These are phyloP conservation scores for Ranitomeya imitator DNA, from an alignment of 2,113 vertebrate genomes.

Conservation along the genomic window DNA sequence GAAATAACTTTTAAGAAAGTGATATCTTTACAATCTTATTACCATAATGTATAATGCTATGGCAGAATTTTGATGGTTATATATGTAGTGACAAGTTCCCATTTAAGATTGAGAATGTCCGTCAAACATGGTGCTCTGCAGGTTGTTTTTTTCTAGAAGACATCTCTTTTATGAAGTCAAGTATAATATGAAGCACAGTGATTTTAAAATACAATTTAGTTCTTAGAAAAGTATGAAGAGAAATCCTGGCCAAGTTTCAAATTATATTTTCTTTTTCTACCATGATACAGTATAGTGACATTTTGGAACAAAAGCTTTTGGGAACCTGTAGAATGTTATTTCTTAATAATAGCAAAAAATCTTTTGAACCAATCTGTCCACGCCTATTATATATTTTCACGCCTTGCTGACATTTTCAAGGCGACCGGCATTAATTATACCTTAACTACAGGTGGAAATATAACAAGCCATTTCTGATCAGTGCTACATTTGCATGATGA, in stretches of 20 bases:
- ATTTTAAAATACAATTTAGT: background rate
- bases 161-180: background rate
- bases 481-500: background rate
- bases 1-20: no score
- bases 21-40: no score
- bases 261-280: background rate
- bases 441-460: background rate
- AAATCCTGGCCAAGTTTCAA: background rate
- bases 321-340: background rate
- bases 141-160: background rate
- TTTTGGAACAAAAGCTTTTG: slow-evolving; percentile 9
- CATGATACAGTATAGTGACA: background rate
- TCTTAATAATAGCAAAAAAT: background rate
- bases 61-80: no score
- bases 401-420: slow-evolving; percentile 8
- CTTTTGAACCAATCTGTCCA: background rate
- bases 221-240: background rate
- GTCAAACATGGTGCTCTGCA: background rate
- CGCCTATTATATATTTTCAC: background rate
- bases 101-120: no score
- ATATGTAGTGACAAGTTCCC: no score
- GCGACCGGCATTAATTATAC: background rate
- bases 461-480: background rate
- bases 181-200: background rate
- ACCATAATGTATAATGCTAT: no score